Percentiles rank a stretch among this genome's conserved stretches.
phyloP scores from a whole-genome alignment of 1,140 invertebrate genomes.

The Megalopta genalis region DNA sequence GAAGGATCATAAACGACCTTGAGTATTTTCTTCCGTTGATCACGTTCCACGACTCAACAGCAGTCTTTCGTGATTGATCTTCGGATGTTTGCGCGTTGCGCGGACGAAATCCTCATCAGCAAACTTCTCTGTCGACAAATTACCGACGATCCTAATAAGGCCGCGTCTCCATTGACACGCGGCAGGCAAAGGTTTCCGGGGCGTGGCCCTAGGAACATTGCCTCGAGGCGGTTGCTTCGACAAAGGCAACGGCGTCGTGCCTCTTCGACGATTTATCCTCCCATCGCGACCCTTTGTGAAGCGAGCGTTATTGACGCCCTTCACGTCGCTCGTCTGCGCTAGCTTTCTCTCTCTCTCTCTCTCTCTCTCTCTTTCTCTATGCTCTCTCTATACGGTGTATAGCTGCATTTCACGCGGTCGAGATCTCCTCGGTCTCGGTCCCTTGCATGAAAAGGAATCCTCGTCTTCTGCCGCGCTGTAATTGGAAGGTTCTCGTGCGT shows the following conservation, averaged over 20 bases:
- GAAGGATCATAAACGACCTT: too few species aligned
- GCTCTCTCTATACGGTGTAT: not conserved
- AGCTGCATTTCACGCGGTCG: conserved; percentile 28
- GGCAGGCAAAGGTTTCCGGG: conserved; percentile 63
- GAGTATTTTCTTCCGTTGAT: too few species aligned
- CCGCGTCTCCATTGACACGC: conserved; percentile 65
- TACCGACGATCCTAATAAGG: conserved; percentile 72
- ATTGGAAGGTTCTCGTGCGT: conserved; percentile 49
- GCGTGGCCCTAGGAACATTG: conserved; percentile 56
- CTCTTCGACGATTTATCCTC: conserved; percentile 60
- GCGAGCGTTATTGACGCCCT: conserved; percentile 59
- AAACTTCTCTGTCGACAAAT: conserved; percentile 69
- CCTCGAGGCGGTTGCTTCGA: conserved; percentile 58
- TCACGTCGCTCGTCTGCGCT: not conserved
- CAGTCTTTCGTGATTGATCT: too few species aligned
- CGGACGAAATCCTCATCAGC: conserved; percentile 66
- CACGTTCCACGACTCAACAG: too few species aligned
- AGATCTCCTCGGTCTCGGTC: not conserved
- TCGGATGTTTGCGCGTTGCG: too few species aligned
- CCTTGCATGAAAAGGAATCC: conserved; percentile 38
- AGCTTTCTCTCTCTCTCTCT: not conserved
- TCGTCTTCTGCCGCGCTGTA: conserved; percentile 10
- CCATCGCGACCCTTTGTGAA: conserved; percentile 61
- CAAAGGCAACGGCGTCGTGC: conserved; percentile 57
- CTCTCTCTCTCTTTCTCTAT: not conserved